Conservation (phyloP, 1,140 invertebrate genomes). For the Proales similis region DNA sequence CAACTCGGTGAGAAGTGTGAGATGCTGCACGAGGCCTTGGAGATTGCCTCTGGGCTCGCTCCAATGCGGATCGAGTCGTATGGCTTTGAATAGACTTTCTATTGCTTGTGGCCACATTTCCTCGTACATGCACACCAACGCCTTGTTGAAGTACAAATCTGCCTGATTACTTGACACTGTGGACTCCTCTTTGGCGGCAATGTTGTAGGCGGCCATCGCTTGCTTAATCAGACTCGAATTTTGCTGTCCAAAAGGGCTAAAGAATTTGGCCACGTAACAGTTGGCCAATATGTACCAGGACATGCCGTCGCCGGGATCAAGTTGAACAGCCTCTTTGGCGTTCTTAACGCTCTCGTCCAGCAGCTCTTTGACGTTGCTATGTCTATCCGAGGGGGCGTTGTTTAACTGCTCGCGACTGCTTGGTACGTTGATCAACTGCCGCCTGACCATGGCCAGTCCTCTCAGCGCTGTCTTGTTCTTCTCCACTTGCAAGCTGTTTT, state of each 20-base stretch:
- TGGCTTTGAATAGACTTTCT: constrained; percentile 62
- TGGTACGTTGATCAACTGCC: constrained; percentile 60
- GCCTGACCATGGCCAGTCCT: constrained; percentile 72
- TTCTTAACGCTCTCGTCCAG: constrained; percentile 67
- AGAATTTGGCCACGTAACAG: constrained; percentile 73
- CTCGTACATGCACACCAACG: constrained; percentile 63
- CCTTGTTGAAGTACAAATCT: constrained; percentile 77
- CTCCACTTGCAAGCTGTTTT: constrained; percentile 55
- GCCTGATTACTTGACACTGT: constrained; percentile 65
- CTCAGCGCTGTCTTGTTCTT: constrained; percentile 70
- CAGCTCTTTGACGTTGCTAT: constrained; percentile 55
- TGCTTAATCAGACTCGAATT: constrained; percentile 65
- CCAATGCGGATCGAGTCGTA: constrained; percentile 67
- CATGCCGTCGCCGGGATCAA: constrained; percentile 71
- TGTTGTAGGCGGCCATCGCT: constrained; percentile 70
- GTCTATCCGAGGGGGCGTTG: background rate
- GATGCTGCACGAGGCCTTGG: constrained; percentile 61
- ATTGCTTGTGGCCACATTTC: constrained; percentile 67
- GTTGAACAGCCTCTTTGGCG: constrained; percentile 72
- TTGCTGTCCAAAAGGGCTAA: constrained; percentile 61
- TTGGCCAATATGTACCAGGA: constrained; percentile 79
- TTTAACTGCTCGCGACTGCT: constrained; percentile 34
- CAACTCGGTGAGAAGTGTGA: constrained; percentile 62
- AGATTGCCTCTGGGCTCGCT: constrained; percentile 60
- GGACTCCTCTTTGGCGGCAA: constrained; percentile 71